Evolutionary conservation across 2,888 invertebrate species (phyloP), one percentile per base, ranked within the genome.

Genomic region (Sminthurinus aureus): DNA sequence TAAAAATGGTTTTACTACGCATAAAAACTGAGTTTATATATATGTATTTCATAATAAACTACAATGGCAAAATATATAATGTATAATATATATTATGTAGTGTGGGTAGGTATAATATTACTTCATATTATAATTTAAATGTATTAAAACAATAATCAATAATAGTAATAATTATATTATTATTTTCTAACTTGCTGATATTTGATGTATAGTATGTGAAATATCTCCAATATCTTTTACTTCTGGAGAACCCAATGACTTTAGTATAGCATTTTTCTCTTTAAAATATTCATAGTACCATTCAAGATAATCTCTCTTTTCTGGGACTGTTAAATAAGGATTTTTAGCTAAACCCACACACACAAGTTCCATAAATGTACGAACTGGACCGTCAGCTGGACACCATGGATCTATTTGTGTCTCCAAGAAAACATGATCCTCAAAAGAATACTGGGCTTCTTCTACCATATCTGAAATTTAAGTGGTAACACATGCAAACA

Each of bases 301-400:
- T 85, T 94, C 91, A 74, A 99, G 95, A 89, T 98, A 97, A 15
- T 95, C 96, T 86, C 92, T 93, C 90, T 99, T 99, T 89, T 98
- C 96, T 86, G 94, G 91, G 0, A 95, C 96, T 0, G 95, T 95
- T 89, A 98, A 92, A 90, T 96, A 96, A 0, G 97, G 94, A 91
- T 99, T 99, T 91, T 98, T 98, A 0, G 98, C 97, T 0, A 99
- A 92, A 8, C 98, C 99, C 0, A 95, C 93, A 88, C 96, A 95
- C 0, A 99, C 98, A 9, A 99, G 92, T 89, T 99, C 98, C 99
- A 99, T 99, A 90, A 98, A 99, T 90, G 98, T 96, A 11, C 97
- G 93, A 87, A 99, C 92, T 0, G 99, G 98, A 0, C 98, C 99
- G 88, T 92, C 93, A 75, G 91, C 92, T 0, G 99, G 98, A 90